phyloP scores from a whole-genome alignment of 2,797 vertebrate genomes.

The Poliocrania exsul region DNA sequence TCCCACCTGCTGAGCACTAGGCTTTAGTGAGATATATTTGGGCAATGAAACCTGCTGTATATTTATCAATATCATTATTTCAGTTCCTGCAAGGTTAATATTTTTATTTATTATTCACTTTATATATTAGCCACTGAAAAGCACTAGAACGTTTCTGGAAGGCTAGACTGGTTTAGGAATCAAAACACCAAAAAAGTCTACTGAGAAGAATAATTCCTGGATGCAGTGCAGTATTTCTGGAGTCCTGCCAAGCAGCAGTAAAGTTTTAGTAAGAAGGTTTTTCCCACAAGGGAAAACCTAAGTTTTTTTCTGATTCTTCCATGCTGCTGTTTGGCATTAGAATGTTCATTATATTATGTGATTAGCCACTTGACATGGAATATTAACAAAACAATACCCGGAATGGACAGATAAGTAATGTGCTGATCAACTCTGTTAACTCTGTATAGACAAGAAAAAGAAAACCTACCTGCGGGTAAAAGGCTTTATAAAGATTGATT shows the following conservation, averaged over 20 bases:
- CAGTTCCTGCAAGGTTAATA: not conserved
- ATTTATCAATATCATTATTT: not conserved
- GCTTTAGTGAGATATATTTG: not conserved
- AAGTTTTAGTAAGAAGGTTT: not conserved
- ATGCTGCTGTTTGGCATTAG: slow-evolving; percentile 24
- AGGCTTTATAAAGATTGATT: not conserved
- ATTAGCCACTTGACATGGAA: slow-evolving; percentile 41
- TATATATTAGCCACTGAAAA: not conserved
- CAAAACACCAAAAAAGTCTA: not conserved
- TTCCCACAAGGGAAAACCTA: slow-evolving; percentile 27
- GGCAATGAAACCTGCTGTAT: not conserved
- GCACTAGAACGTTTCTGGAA: not conserved
- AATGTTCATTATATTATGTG: slow-evolving; percentile 23
- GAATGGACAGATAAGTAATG: slow-evolving; percentile 24
- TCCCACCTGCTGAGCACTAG: not conserved
- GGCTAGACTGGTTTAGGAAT: not conserved
- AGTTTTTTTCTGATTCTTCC: slow-evolving; percentile 14
- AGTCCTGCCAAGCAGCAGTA: slow-evolving; percentile 27
- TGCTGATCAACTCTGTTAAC: slow-evolving; percentile 4
- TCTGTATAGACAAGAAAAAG: not conserved
- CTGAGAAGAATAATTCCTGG: slow-evolving; percentile 49
- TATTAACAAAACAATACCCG: slow-evolving; percentile 39
- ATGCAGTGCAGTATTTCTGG: slow-evolving; percentile 37
- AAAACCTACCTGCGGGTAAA: not conserved
- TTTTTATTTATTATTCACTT: slow-evolving; percentile 6